Conservation (phyloP, 2,888 invertebrate species). For the Flexamia atlantica region DNA sequence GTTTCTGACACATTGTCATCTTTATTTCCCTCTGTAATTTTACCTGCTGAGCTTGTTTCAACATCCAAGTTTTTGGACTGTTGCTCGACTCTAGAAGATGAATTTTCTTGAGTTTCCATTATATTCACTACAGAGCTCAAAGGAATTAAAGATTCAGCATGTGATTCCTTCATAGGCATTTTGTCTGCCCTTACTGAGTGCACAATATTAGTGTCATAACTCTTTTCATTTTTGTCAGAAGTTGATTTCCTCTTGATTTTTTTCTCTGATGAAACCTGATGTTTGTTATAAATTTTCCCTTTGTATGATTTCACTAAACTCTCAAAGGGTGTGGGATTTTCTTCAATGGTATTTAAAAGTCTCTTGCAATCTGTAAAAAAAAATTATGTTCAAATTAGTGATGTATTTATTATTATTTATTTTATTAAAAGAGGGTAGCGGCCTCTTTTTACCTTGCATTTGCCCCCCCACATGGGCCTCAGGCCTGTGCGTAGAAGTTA, state of each 20-base stretch:
- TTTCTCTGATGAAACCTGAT: not conserved
- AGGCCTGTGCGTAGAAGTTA: too few relatives aligned
- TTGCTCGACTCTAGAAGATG: not conserved
- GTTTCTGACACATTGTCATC: not conserved
- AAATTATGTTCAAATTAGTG: too few relatives aligned
- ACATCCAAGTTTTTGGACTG: not conserved
- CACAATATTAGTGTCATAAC: not conserved
- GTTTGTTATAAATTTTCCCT: not conserved
- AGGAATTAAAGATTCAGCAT: not conserved
- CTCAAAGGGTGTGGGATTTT: not conserved
- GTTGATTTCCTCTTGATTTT: not conserved
- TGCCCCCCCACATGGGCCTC: too few relatives aligned
- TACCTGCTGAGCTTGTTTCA: not conserved
- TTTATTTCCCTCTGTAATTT: not conserved
- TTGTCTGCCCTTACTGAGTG: not conserved
- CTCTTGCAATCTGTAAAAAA: conserved; percentile 2
- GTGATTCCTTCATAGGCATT: not conserved
- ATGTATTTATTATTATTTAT: too few relatives aligned
- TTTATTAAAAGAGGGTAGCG: too few relatives aligned
- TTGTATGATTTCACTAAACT: not conserved
- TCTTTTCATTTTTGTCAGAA: not conserved
- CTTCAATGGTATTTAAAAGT: not conserved
- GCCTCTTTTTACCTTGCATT: too few relatives aligned
- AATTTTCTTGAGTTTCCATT: not conserved
- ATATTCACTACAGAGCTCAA: not conserved